Percentiles rank a stretch among this genome's conserved stretches.
Evolutionary conservation across 2,888 invertebrate genomes (phyloP).

Genomic region (Laspeyria flexula): DNA sequence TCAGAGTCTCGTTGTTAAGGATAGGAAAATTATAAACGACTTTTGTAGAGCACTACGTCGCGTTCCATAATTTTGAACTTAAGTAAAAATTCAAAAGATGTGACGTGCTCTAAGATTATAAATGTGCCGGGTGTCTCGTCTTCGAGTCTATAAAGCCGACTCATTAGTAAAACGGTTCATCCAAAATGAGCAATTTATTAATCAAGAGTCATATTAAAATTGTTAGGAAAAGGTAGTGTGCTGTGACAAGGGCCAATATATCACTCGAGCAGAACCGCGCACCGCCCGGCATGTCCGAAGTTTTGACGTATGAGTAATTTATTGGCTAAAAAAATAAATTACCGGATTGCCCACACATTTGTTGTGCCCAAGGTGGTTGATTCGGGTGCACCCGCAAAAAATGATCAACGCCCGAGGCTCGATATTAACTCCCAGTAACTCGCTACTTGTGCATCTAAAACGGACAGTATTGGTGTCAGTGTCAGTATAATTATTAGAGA

Average conservation of each 20-base stretch:
- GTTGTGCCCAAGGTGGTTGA: conserved; percentile 80
- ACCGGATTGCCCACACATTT: conserved; percentile 83
- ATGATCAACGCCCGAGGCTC: conserved; percentile 65
- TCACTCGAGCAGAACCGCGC: conserved; percentile 69
- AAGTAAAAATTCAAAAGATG: background rate
- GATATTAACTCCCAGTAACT: conserved; percentile 70
- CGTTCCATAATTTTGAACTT: background rate
- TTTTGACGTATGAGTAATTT: conserved; percentile 86
- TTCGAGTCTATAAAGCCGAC: conserved; percentile 41
- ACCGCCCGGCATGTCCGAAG: conserved; percentile 66
- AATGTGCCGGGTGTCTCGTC: conserved; percentile 29
- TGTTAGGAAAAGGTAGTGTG: conserved; percentile 70
- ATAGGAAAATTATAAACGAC: conserved; percentile 13
- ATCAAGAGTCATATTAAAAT: conserved; percentile 69
- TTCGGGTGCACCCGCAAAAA: conserved; percentile 82
- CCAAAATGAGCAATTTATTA: conserved; percentile 71
- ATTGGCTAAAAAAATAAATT: conserved; percentile 85
- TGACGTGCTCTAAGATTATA: conserved; percentile 11
- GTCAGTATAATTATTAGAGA: background rate
- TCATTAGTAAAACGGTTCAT: conserved; percentile 66
- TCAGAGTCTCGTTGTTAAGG: conserved; percentile 19
- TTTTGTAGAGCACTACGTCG: background rate
- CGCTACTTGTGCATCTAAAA: conserved; percentile 65
- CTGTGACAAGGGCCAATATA: conserved; percentile 82
- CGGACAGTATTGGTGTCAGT: conserved; percentile 16